Evolutionary conservation across 1,140 invertebrate genomes (phyloP).

Genomic region (Euwallacea fornicatus): DNA sequence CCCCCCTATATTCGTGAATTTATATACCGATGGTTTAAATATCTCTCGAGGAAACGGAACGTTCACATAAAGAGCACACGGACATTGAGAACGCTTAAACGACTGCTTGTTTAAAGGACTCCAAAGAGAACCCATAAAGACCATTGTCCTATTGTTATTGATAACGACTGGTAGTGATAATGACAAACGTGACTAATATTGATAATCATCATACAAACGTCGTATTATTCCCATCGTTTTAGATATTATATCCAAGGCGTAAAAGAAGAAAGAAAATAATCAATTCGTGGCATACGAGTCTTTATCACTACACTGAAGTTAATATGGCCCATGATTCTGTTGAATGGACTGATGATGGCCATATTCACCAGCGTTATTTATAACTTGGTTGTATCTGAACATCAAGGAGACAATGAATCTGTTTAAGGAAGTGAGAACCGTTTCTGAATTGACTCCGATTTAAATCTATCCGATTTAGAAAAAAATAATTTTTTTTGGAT

Average conservation of each 20-base stretch:
- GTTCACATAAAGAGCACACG: too few relatives aligned
- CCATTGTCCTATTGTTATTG: too few relatives aligned
- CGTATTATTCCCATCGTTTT: neutral
- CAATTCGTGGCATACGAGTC: neutral
- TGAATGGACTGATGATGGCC: neutral
- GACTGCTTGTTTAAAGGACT: too few relatives aligned
- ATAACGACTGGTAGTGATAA: too few relatives aligned
- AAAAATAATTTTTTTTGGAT: constrained; percentile 4
- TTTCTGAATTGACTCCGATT: neutral
- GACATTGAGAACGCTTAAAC: too few relatives aligned
- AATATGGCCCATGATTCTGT: constrained; percentile 11
- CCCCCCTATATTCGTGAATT: too few relatives aligned
- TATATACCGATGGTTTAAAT: too few relatives aligned
- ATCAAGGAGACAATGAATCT: neutral
- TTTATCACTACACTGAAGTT: neutral
- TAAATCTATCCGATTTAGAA: neutral
- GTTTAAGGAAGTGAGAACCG: constrained; percentile 8
- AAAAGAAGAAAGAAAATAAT: constrained; percentile 10
- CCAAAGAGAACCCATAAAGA: too few relatives aligned
- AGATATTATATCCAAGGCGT: constrained; percentile 5
- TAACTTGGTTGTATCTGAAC: constrained; percentile 15
- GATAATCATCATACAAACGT: too few relatives aligned
- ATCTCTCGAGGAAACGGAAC: too few relatives aligned
- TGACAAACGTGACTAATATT: too few relatives aligned
- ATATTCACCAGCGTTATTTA: neutral